These are phyloP conservation scores for Thysanoteuthis rhombus DNA, from an alignment of 2,888 invertebrate genomes.

Conservation along the genomic window DNA sequence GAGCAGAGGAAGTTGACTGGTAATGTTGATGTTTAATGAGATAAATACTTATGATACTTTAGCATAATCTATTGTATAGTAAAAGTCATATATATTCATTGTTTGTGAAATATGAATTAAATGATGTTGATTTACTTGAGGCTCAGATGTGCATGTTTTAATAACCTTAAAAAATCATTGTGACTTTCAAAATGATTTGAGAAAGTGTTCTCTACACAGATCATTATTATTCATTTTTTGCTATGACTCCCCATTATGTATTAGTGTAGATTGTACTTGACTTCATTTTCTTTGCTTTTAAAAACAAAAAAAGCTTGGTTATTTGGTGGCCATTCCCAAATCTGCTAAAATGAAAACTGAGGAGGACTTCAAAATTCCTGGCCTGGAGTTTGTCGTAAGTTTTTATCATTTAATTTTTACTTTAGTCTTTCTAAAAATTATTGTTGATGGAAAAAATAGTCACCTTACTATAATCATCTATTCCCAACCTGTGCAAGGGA, in stretches of 20 bases:
- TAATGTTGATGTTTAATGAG: too few species aligned
- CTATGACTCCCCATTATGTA: not conserved
- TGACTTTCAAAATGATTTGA: not conserved
- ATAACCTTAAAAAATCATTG: too few species aligned
- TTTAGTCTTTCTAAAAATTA: not conserved
- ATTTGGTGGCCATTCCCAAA: constrained; percentile 79
- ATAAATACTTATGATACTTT: too few species aligned
- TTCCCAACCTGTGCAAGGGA: too few species aligned
- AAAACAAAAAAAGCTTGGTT: constrained; percentile 72
- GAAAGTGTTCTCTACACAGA: not conserved
- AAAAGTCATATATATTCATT: too few species aligned
- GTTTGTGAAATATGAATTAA: too few species aligned
- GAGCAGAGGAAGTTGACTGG: too few species aligned
- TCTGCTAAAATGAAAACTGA: constrained; percentile 73
- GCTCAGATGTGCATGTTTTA: too few species aligned
- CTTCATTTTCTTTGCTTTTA: not conserved
- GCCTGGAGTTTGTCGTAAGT: constrained; percentile 79
- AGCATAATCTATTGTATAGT: too few species aligned
- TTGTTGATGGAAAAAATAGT: too few species aligned
- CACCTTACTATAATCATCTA: too few species aligned
- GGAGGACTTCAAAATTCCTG: constrained; percentile 74
- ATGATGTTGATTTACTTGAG: too few species aligned
- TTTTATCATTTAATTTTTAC: not conserved
- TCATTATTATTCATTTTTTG: not conserved
- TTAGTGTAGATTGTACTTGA: not conserved